phyloP scores from a whole-genome alignment of 1,140 invertebrate species.

The Halesus radiatus region DNA sequence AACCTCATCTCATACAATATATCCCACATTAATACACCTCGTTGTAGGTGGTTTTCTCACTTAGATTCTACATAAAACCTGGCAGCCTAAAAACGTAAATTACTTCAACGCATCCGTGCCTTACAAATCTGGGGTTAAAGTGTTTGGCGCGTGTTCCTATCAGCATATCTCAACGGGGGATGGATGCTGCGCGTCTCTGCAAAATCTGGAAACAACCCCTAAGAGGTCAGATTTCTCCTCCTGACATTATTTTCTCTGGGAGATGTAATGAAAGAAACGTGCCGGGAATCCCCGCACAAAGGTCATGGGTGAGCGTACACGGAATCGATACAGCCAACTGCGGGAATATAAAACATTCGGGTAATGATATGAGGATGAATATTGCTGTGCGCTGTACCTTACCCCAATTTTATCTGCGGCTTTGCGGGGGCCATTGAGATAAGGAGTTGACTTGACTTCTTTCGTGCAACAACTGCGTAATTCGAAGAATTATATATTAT shows the following conservation, averaged over 20 bases:
- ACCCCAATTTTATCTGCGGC: too few relatives aligned
- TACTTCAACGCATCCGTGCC: not conserved
- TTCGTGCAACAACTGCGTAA: too few relatives aligned
- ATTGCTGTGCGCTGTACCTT: too few relatives aligned
- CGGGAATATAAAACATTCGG: conserved; percentile 19
- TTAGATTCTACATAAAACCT: too few relatives aligned
- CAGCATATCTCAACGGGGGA: not conserved
- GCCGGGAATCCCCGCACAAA: conserved; percentile 27
- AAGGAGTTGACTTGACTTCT: too few relatives aligned
- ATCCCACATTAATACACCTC: too few relatives aligned
- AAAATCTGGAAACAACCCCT: conserved; percentile 31
- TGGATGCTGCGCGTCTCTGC: not conserved
- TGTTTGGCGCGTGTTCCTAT: conserved; percentile 30
- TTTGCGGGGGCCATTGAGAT: too few relatives aligned
- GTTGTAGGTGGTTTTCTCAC: too few relatives aligned
- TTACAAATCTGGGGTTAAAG: conserved; percentile 26
- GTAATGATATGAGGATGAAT: conserved; percentile 4
- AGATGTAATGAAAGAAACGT: conserved; percentile 44
- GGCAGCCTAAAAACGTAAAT: conserved; percentile 20
- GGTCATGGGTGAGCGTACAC: conserved; percentile 32
- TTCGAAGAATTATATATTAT: too few relatives aligned
- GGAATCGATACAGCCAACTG: conserved; percentile 40
- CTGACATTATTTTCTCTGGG: conserved; percentile 35
- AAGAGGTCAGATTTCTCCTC: conserved; percentile 29
- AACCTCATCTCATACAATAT: too few relatives aligned